These are phyloP conservation scores for Bettongia penicillata DNA, from an alignment of 2,113 vertebrate species.

Conservation along the genomic window DNA sequence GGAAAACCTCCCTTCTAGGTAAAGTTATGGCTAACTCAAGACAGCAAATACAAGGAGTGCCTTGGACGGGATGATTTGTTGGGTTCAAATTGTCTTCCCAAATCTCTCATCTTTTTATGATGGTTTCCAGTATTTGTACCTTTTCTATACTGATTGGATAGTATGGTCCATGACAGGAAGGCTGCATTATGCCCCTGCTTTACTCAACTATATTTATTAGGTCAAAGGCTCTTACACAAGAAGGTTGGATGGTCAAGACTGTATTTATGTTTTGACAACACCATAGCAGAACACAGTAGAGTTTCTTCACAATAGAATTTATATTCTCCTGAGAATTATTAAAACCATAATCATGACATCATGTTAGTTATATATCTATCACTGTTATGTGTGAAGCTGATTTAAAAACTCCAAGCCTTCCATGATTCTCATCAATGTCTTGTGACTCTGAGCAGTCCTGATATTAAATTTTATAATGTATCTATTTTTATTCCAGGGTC, in stretches of 20 bases:
- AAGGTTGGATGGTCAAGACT: background rate
- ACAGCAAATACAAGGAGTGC: background rate
- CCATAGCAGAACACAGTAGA: too few relatives aligned
- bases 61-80: background rate
- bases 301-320: too few relatives aligned
- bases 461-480: too few relatives aligned
- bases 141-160: background rate
- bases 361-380: too few relatives aligned
- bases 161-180: background rate
- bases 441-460: too few relatives aligned
- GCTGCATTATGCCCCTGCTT: background rate
- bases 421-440: too few relatives aligned
- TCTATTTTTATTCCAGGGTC: too few relatives aligned
- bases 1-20: background rate
- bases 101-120: background rate
- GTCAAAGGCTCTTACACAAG: background rate
- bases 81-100: background rate
- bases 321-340: too few relatives aligned
- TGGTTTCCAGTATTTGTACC: background rate
- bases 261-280: background rate
- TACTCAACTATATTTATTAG: background rate
- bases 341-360: too few relatives aligned
- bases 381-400: too few relatives aligned
- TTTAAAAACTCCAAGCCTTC: too few relatives aligned
- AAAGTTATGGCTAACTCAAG: background rate